Base-by-base conservation (phyloP, 2,113 vertebrate genomes). In the Chamaea fasciata region DNA sequence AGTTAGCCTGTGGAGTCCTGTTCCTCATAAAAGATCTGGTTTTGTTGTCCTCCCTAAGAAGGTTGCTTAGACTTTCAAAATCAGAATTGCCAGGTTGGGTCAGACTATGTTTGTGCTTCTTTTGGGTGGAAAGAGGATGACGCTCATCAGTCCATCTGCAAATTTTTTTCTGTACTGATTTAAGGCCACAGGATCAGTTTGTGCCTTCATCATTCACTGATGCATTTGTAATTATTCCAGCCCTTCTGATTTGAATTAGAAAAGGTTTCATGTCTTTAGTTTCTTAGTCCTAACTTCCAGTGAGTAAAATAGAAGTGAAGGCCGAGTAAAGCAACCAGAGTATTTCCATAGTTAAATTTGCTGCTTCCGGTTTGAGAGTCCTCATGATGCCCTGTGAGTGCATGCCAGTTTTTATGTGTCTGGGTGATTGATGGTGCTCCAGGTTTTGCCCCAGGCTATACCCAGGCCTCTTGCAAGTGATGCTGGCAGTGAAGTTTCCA, bases 401-500 rank as follows among this genome's bases (percentile, higher is more conserved):
- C 60, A 27, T 53, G 46, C 59, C 60, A 30, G 5, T 55, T 80
- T 62, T 83, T 37, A 19, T 19, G 3, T 68, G 4, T 8, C 6
- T 9, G 16, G 27, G 18, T 84, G 92, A 91, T 60, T 82, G 93
- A 91, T 87, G 62, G 65, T 73, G 65, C 69, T 92, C 78, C 87
- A 77, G 71, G 87, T 90, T 94, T 93, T 91, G 82, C 83, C 44
- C 68, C 79, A 81, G 87, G 92, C 82, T 83, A n/a, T 81, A 83
- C 75, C 82, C 87, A 75, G 85, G 39, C 83, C 88, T 70, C 65
- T 92, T 79, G 73, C 77, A 84, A 84, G 47, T 9, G 2, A 17
- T 84, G 90, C 73, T 94, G 69, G 76, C 53, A 65, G 73, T 47
- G 77, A 81, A 81, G 60, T 89, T 94, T 73, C 80, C 53, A 59